These are phyloP conservation scores for Scytalopus superciliaris DNA, from an alignment of 2,113 vertebrate genomes.

Conservation along the genomic window DNA sequence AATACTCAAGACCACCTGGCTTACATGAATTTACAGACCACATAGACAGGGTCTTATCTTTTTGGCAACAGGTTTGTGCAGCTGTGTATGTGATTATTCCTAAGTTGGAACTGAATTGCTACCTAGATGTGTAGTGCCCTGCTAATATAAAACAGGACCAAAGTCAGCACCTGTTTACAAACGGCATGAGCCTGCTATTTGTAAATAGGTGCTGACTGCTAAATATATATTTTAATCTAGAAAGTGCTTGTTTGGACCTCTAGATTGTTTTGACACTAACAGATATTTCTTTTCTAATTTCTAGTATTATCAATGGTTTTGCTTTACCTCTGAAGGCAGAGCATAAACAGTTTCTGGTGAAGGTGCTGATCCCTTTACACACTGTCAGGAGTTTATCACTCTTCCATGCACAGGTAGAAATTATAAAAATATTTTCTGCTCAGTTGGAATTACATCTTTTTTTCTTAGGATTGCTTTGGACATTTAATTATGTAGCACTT, in stretches of 20 bases:
- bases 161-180: background rate
- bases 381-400: constrained; percentile 98
- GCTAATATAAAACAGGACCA: background rate
- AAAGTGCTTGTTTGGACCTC: background rate
- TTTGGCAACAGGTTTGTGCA: constrained; percentile 16
- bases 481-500: background rate
- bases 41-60: background rate
- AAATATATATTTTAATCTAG: background rate
- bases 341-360: constrained; percentile 99
- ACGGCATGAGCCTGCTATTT: background rate
- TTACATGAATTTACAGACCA: background rate
- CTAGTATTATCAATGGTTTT: constrained; percentile 99
- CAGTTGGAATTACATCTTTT: background rate
- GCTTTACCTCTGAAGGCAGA: constrained; percentile 98
- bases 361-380: constrained; percentile 98
- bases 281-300: constrained; percentile 50
- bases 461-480: background rate
- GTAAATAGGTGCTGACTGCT: background rate
- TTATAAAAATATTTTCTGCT: background rate
- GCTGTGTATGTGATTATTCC: background rate
- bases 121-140: background rate
- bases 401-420: constrained; percentile 96
- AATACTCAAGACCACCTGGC: background rate
- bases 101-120: background rate
- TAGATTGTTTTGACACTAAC: constrained; percentile 24